Conservation (phyloP, 2,113 vertebrate genomes). For the Pagrus major region DNA sequence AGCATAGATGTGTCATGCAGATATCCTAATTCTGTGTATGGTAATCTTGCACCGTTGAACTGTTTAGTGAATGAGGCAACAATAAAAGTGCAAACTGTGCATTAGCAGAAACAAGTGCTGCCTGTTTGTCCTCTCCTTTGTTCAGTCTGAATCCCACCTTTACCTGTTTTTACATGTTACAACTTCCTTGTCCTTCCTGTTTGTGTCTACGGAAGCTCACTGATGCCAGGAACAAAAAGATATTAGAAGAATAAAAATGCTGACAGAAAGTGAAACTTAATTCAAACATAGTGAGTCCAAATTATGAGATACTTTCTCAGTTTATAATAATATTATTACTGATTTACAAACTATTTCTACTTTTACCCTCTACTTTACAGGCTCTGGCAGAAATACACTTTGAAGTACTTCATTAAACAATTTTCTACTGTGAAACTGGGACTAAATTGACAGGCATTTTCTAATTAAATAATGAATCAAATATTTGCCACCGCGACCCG, state of each 20-base stretch:
- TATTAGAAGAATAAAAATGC: not conserved
- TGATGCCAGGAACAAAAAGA: not conserved
- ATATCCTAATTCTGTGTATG: constrained; percentile 98
- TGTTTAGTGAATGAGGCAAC: constrained; percentile 96
- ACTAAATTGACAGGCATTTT: too few species aligned
- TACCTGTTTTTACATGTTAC: not conserved
- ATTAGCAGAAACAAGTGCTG: constrained; percentile 78
- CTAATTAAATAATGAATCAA: too few species aligned
- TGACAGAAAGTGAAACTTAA: not conserved
- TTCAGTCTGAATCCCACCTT: not conserved
- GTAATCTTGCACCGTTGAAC: constrained; percentile 97
- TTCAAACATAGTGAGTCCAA: not conserved
- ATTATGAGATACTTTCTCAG: too few species aligned
- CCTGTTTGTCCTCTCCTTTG: constrained; percentile 53
- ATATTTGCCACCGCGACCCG: too few species aligned
- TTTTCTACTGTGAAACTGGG: too few species aligned
- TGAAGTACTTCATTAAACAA: too few species aligned
- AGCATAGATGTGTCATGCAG: constrained; percentile 98
- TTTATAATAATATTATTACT: too few species aligned
- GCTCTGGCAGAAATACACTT: too few species aligned
- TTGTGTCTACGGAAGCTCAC: too few species aligned
- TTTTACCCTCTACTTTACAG: too few species aligned
- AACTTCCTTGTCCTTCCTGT: not conserved
- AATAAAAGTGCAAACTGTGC: constrained; percentile 98
- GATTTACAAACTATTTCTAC: too few species aligned